Evolutionary conservation across 2,888 invertebrate genomes (phyloP), one percentile per base, ranked within the genome.

Genomic region (Ennomos fuscantarius): DNA sequence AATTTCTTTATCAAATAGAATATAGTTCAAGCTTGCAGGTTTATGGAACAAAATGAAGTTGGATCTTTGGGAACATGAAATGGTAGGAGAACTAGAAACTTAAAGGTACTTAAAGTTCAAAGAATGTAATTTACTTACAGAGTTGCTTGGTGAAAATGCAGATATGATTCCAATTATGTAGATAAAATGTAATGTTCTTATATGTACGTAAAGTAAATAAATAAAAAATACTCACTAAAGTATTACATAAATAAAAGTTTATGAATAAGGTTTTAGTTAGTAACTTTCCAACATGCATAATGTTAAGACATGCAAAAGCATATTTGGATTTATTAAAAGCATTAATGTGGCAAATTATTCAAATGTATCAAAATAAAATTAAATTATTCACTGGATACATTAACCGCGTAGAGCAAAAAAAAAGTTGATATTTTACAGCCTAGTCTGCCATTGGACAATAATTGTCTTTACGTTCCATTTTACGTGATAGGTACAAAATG

Each of bases 251-350:
- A 24, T 24, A 24, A 24, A 24, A 24, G 24, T 24, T 24, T 24
- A 24, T 2, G 24, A 24, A 24, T 24, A 44, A 31, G 34, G 31
- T 59, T 37, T 36, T 50, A 59, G 50, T 60, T n/a, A 36, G 31
- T 24, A 54, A 39, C 24, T 24, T 24, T 24, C 6, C 24, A 24
- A 43, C 46, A 37, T 35, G n/a, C 39, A 39, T 12, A 34, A 39
- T 11, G 49, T 59, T 60, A 60, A 36, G 48, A 45, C 55, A 55
- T 60, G 52, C 60, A 60, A 41, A 59, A 55, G 60, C 55, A 52
- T n/a, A 36, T 43, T 43, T 35, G 13, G 15, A 13, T 12, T 60
- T 41, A 15, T 47, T 15, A 37, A 48, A 24, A 60, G 51, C 51
- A 44, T 52, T 44, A 41, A 13, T 34, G 13, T 50, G 12, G 42